Base-by-base conservation (phyloP, 2,888 invertebrate species). In the Ptychoptera albimana region DNA sequence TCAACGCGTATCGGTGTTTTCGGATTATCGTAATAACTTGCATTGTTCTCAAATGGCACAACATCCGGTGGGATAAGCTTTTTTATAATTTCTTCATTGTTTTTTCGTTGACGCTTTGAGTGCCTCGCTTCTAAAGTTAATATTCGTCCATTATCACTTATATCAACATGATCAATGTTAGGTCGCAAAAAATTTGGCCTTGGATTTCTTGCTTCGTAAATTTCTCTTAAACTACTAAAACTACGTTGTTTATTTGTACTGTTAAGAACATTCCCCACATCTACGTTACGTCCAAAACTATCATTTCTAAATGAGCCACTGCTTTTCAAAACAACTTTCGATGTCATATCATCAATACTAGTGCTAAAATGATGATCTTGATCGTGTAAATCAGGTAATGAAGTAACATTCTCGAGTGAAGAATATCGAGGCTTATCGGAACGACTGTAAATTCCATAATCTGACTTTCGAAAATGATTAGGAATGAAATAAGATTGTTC, bases 121-220 rank as follows among this genome's bases (percentile, higher is more conserved):
- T 85, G 84, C 48, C 82, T 71, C 10, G 75, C 72, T 55, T 84
- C 83, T 42, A 84, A 65, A 0, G 83, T 82, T 15, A 85, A 57
- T 42, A 80, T 66, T 37, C 75, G 69, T 1, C 79, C 79, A 57
- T 75, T 74, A 48, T 74, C 71, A 36, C 65, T 63, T 31, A 40
- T 10, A 30, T 64, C 61, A 11, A 46, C 42, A 47, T 51, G 55
- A 50, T 51, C 53, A 38, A 55, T 51, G 36, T 49, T 53, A 2
- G 46, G 50, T 5, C 23, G 23, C 23, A 23, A 23, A 8, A 53
- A 44, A 43, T 66, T 69, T 45, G 70, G 59, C 29, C 68, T 61
- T 48, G 67, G 68, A 48, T 71, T 68, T 38, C 73, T 71, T 11
- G 76, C 76, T 52, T 84, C 82, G 54, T 79, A 80, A 49, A 84